These are phyloP conservation scores for Drosophila meridiana DNA, from an alignment of 2,888 invertebrate genomes.

Conservation along the genomic window DNA sequence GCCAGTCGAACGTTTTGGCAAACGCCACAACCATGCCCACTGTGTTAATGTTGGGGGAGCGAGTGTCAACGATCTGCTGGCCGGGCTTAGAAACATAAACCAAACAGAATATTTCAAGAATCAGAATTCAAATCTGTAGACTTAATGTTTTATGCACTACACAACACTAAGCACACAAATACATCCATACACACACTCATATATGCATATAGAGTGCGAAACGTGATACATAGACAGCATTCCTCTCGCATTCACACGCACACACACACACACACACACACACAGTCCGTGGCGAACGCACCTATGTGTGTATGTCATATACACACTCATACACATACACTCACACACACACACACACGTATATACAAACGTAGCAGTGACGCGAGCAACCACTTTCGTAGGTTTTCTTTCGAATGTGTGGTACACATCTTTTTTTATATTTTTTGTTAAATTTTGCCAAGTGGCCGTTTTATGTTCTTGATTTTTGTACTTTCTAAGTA, in stretches of 20 bases:
- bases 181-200: constrained; percentile 4
- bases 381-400: constrained; percentile 77
- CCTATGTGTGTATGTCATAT: constrained; percentile 33
- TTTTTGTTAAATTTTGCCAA: constrained; percentile 34
- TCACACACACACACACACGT: constrained; percentile 19
- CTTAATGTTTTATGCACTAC: constrained; percentile 71
- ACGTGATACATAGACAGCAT: constrained; percentile 76
- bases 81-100: constrained; percentile 32
- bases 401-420: constrained; percentile 67
- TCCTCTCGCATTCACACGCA: constrained; percentile 70
- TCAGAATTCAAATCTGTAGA: constrained; percentile 54
- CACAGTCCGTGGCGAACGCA: constrained; percentile 43
- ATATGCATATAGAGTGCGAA: constrained; percentile 61
- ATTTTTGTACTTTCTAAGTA: constrained; percentile 13
- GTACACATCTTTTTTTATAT: constrained; percentile 45
- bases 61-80: constrained; percentile 27
- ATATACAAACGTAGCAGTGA: constrained; percentile 53
- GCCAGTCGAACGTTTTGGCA: constrained; percentile 29
- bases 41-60: neutral
- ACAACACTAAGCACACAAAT: constrained; percentile 64
- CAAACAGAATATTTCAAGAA: constrained; percentile 43
- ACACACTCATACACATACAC: constrained; percentile 15
- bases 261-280: constrained; percentile 37
- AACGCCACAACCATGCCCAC: constrained; percentile 5
- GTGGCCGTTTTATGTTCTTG: constrained; percentile 21